Conservation (phyloP, 2,888 invertebrate species). For the Poecilus cupreus region DNA sequence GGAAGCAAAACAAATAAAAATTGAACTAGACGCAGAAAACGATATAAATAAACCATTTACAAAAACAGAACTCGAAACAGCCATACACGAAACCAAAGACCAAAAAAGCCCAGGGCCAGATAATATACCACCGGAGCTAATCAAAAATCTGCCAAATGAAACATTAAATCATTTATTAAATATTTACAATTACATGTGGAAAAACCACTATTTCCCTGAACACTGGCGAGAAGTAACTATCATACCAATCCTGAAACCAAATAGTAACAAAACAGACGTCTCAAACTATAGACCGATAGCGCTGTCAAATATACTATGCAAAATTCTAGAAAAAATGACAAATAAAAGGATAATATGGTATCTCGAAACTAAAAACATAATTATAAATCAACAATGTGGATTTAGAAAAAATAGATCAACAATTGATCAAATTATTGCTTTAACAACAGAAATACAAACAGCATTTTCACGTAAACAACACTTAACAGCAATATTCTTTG, state of each 20-base stretch:
- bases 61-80: neutral
- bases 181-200: neutral
- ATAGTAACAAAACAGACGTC: neutral
- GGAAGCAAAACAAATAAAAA: neutral
- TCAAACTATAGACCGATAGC: neutral
- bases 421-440: neutral
- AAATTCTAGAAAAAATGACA: neutral
- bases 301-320: neutral
- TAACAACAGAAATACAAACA: neutral
- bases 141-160: neutral
- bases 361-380: neutral
- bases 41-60: neutral
- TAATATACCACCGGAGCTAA: neutral
- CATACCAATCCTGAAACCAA: neutral
- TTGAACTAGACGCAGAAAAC: neutral
- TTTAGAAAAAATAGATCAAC: neutral
- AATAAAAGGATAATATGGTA: neutral
- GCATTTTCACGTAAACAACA: neutral
- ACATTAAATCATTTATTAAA: neutral
- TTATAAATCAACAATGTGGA: neutral
- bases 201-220: neutral
- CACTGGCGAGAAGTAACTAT: neutral
- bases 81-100: neutral
- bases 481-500: neutral
- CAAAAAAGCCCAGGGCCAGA: neutral